A percentile compares a stretch with the other conserved stretches of the same genome.
These are phyloP conservation scores for Yponomeuta evonymella DNA, from an alignment of 2,888 invertebrate species.

Conservation along the genomic window DNA sequence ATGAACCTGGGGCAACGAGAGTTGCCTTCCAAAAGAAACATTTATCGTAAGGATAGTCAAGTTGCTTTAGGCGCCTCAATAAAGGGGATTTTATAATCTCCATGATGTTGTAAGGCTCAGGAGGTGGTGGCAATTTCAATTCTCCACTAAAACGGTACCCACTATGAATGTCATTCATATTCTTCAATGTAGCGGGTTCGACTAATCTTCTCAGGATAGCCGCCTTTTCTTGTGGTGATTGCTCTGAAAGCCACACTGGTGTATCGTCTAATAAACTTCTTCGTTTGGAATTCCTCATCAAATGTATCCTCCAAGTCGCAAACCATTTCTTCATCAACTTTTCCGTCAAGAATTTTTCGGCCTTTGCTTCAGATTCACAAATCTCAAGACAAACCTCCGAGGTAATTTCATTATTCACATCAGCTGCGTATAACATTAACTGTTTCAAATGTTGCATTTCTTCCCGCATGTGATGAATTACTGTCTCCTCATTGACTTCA, in stretches of 20 bases:
- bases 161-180: constrained; percentile 59
- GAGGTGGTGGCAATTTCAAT: constrained; percentile 43
- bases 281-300: constrained; percentile 49
- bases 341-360: constrained; percentile 48
- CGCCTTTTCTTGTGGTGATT: constrained; percentile 56
- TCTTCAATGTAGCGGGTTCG: constrained; percentile 48
- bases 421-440: constrained; percentile 41
- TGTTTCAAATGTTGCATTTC: constrained; percentile 46
- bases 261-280: constrained; percentile 56
- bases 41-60: constrained; percentile 56
- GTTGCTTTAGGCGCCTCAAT: constrained; percentile 68
- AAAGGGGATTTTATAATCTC: constrained; percentile 63
- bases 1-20: constrained; percentile 72
- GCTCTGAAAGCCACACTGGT: constrained; percentile 61
- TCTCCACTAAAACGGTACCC: constrained; percentile 60
- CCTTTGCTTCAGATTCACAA: constrained; percentile 51
- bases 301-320: constrained; percentile 52
- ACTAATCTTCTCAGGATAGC: constrained; percentile 39
- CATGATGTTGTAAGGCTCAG: constrained; percentile 56
- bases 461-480: constrained; percentile 39
- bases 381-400: constrained; percentile 49
- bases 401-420: constrained; percentile 44
- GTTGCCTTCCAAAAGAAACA: constrained; percentile 78
- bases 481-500: constrained; percentile 47
- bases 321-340: constrained; percentile 60